Percentiles rank a stretch among this genome's conserved stretches.
Evolutionary conservation across 2,113 vertebrate genomes (phyloP).

Genomic region (Heterotilapia buettikoferi): DNA sequence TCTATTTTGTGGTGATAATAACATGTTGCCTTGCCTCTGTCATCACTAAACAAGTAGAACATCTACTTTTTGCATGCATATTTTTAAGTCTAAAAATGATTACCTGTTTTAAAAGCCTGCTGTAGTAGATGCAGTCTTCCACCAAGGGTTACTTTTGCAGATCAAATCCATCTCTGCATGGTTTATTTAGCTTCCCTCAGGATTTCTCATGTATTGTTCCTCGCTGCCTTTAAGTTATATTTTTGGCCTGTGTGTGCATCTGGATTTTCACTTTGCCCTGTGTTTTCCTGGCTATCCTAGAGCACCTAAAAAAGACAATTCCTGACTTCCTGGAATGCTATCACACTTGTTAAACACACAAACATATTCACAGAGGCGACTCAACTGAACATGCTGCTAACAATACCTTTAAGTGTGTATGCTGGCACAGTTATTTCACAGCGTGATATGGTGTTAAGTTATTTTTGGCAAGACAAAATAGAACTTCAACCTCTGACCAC

Average conservation of each 20-base stretch:
- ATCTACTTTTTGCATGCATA: neutral
- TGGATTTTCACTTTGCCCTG: constrained; percentile 39
- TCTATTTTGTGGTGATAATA: neutral
- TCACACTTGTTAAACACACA: constrained; percentile 43
- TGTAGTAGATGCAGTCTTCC: neutral
- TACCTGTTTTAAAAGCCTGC: neutral
- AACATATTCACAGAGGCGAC: constrained; percentile 29
- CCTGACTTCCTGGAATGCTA: constrained; percentile 57
- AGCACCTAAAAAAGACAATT: constrained; percentile 45
- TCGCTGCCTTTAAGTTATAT: constrained; percentile 49
- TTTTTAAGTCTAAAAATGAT: neutral
- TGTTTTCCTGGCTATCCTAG: constrained; percentile 38
- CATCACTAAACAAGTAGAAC: neutral
- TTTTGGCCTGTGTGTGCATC: constrained; percentile 47
- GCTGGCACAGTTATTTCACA: constrained; percentile 13
- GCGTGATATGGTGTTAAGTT: constrained; percentile 4
- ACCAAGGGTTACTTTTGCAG: neutral
- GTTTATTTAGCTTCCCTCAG: constrained; percentile 35
- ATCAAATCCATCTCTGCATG: neutral
- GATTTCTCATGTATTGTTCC: constrained; percentile 57
- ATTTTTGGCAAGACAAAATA: neutral
- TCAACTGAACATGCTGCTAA: neutral
- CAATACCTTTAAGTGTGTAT: neutral
- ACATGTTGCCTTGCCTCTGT: neutral
- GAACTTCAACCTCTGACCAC: neutral